Evolutionary conservation across 1,140 invertebrate genomes (phyloP), one percentile per base, ranked within the genome.

Genomic region (Ylistrum balloti): DNA sequence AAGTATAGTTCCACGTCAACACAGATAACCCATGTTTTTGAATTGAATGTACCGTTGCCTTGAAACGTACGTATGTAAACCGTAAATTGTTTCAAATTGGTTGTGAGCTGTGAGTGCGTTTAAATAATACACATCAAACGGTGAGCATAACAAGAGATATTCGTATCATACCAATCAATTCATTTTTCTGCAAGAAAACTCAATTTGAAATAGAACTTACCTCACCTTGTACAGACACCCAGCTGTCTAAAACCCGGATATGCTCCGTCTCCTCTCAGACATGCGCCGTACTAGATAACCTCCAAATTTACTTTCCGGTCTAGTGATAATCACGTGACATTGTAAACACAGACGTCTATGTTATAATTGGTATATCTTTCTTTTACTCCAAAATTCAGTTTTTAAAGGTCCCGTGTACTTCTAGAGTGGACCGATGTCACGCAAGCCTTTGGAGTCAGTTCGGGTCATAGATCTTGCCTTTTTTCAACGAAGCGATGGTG

Each of bases 311-410:
- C 56, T 74, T 74, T 74, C 56, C 56, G 56, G 56, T 74, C 56
- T 74, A 74, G 56, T 74, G 56, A 74, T 74, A 74, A 74, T 74
- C 56, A 74, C 56, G 56, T 74, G 56, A 74, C 56, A 74, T 1
- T 17, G 56, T 74, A 74, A 74, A 74, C 56, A 74, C 56, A 74
- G 56, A 74, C 56, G 56, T 74, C 56, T 74, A 74, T 74, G 22
- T 74, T 74, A n/a, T n/a, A 74, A 74, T 74, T 74, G 56, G 56
- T 74, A n/a, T 74, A 28, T n/a, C n/a, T 74, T 74, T 74, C 56
- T 74, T 74, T 74, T 74, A 22, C n/a, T 28, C 56, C 56, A 74
- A 74, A n/a, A 28, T 74, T 74, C 11, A 17, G 56, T 9, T 9
- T n/a, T 74, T 74, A 74, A 74, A 74, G 56, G 56, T 74, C 56